Percentiles rank a stretch among this genome's conserved stretches.
Evolutionary conservation across 2,113 vertebrate genomes (phyloP).

Genomic region (Formicarius rufipectus): DNA sequence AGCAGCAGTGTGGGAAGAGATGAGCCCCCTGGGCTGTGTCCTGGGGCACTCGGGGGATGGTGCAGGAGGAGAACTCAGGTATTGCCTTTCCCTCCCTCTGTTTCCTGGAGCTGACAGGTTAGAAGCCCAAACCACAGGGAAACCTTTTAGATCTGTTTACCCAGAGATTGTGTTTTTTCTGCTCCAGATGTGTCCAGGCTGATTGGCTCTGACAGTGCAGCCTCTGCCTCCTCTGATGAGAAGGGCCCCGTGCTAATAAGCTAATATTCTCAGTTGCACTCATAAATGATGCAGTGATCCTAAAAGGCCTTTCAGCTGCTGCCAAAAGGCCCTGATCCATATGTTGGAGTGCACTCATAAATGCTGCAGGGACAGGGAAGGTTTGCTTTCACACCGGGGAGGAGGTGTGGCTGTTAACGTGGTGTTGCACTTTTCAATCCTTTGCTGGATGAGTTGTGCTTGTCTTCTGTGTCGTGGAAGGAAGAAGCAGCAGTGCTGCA

Average conservation of each 20-base stretch:
- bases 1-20: background rate
- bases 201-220: conserved; percentile 4
- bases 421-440: background rate
- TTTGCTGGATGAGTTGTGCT: background rate
- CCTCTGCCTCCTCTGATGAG: background rate
- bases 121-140: background rate
- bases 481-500: background rate
- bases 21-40: too few species aligned
- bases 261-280: conserved; percentile 55
- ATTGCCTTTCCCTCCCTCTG: background rate
- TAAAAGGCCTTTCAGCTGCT: conserved; percentile 6
- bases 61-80: too few species aligned
- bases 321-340: background rate
- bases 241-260: conserved; percentile 26
- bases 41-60: too few species aligned
- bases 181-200: background rate
- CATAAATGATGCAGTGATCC: conserved; percentile 58
- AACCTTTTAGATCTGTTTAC: conserved; percentile 7
- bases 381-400: background rate
- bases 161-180: background rate
- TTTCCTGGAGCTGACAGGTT: background rate
- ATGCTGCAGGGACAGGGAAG: background rate
- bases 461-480: background rate
- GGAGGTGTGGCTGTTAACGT: background rate
- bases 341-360: background rate